A percentile compares a stretch with the other conserved stretches of the same genome.
Evolutionary conservation across 2,888 invertebrate species (phyloP).

Genomic region (Drepanosiphum platanoidis): DNA sequence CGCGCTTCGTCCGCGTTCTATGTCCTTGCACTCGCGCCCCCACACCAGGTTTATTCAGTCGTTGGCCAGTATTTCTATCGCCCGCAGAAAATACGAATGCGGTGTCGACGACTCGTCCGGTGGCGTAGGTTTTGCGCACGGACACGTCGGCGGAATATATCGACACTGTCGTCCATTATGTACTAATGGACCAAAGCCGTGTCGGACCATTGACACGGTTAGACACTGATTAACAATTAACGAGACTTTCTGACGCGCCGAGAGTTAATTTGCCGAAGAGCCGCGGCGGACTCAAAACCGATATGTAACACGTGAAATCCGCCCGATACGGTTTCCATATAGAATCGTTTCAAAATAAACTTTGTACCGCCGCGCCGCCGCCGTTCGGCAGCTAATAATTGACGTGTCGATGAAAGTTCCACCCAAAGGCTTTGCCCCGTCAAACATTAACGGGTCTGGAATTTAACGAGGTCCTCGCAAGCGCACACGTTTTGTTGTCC

Average conservation of each 20-base stretch:
- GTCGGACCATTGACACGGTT: background rate
- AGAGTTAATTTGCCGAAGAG: constrained; percentile 49
- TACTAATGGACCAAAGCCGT: constrained; percentile 19
- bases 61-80: too few species aligned
- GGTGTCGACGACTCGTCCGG: too few species aligned
- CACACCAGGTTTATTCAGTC: too few species aligned
- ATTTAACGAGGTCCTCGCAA: background rate
- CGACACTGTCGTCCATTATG: background rate
- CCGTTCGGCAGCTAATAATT: constrained; percentile 49
- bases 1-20: too few species aligned
- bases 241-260: background rate
- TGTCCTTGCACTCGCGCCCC: too few species aligned
- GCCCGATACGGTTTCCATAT: constrained; percentile 1
- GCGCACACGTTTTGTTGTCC: background rate
- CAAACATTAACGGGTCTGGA: constrained; percentile 19
- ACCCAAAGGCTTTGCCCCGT: background rate
- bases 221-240: constrained; percentile 27
- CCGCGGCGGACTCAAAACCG: constrained; percentile 11
- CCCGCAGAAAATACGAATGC: too few species aligned
- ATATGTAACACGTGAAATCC: constrained; percentile 31
- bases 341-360: constrained; percentile 48
- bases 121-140: too few species aligned
- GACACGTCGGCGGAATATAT: background rate
- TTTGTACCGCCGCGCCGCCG: constrained; percentile 37
- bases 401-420: constrained; percentile 37